Percentiles rank a stretch among this genome's conserved stretches.
These are phyloP conservation scores for Champsocephalus esox DNA, from an alignment of 2,797 vertebrate genomes.

Conservation along the genomic window DNA sequence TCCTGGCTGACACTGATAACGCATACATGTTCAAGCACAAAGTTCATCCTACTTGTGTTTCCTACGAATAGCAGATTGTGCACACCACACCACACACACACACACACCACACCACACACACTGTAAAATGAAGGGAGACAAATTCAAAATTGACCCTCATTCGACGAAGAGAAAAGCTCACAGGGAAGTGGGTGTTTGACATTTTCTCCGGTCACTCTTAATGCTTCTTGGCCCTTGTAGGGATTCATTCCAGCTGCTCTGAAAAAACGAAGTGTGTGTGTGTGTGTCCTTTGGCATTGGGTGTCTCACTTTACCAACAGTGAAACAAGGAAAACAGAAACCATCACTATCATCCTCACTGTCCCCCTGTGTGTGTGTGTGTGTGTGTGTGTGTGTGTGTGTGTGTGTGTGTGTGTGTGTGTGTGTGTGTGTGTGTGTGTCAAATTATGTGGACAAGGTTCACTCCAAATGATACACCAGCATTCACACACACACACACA, in stretches of 20 bases:
- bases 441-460: conserved; percentile 36
- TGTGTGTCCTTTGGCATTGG: conserved; percentile 28
- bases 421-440: background rate
- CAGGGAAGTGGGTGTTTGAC: conserved; percentile 32
- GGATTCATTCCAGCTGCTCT: conserved; percentile 55
- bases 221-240: conserved; percentile 40
- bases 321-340: conserved; percentile 54
- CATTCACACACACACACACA: background rate
- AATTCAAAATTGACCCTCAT: conserved; percentile 19
- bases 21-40: conserved; percentile 15
- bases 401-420: conserved; percentile 2
- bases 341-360: conserved; percentile 55
- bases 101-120: background rate
- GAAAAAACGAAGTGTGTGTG: conserved; percentile 10
- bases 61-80: background rate
- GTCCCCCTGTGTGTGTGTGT: conserved; percentile 24
- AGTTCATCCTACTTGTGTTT: conserved; percentile 7
- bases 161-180: conserved; percentile 15
- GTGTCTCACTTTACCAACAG: conserved; percentile 52
- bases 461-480: conserved; percentile 22
- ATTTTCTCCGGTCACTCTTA: conserved; percentile 42
- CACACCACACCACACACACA: background rate
- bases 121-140: background rate
- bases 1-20: conserved; percentile 51
- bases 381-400: too few relatives aligned